A percentile compares a stretch with the other conserved stretches of the same genome.
Conservation (phyloP, 2,888 invertebrate species). For the Acrocera orbiculus region DNA sequence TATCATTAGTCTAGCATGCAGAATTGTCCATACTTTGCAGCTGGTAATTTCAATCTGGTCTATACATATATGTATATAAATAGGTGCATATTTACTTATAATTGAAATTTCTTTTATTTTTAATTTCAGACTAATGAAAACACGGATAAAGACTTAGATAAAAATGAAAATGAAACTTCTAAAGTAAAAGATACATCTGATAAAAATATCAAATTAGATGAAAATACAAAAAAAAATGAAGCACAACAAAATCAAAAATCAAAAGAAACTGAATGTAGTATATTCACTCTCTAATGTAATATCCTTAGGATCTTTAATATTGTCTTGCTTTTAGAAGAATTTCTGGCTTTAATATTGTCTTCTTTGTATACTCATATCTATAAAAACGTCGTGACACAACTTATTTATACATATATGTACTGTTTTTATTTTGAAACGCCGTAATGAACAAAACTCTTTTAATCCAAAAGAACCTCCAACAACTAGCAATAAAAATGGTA, state of each 20-base stretch:
- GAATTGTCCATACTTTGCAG: too few relatives aligned
- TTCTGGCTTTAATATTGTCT: constrained; percentile 39
- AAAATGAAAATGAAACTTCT: neutral
- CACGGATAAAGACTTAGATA: neutral
- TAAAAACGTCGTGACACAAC: constrained; percentile 12
- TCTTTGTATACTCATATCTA: constrained; percentile 42
- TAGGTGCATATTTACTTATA: too few relatives aligned
- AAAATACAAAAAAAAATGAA: too few relatives aligned
- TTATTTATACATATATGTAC: constrained; percentile 5
- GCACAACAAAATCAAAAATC: constrained; percentile 8
- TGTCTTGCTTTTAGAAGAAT: constrained; percentile 51
- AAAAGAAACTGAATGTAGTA: too few relatives aligned
- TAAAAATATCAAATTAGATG: constrained; percentile 1
- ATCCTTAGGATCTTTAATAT: constrained; percentile 43
- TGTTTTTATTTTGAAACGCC: constrained; percentile 34
- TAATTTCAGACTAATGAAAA: neutral
- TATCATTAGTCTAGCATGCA: too few relatives aligned
- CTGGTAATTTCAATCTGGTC: too few relatives aligned
- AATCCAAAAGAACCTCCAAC: constrained; percentile 63
- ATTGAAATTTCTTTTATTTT: too few relatives aligned
- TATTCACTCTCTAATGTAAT: constrained; percentile 58
- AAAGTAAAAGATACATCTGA: neutral
- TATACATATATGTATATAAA: too few relatives aligned
- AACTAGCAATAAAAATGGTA: constrained; percentile 55
- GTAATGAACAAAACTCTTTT: constrained; percentile 52